Percentiles rank a stretch among this genome's conserved stretches.
phyloP scores from a whole-genome alignment of 2,113 vertebrate genomes.

The Columba janthina region DNA sequence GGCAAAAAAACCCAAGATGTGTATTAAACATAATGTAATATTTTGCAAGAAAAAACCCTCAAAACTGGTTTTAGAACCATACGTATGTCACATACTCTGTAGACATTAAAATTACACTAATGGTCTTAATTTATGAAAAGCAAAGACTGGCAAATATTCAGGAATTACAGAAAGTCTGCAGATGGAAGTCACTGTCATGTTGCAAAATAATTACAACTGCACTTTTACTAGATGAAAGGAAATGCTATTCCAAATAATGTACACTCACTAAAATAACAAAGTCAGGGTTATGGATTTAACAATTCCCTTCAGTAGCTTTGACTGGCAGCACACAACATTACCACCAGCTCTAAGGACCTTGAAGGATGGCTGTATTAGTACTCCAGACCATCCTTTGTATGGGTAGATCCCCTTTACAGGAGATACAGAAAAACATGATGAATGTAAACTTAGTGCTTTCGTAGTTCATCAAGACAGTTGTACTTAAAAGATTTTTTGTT shows the following conservation, averaged over 20 bases:
- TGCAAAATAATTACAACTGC: constrained; percentile 2
- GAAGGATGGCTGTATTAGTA: not conserved
- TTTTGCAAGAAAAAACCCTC: not conserved
- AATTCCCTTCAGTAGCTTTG: not conserved
- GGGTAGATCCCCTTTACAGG: not conserved
- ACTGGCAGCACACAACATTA: not conserved
- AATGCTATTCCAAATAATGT: not conserved
- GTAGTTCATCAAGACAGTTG: not conserved
- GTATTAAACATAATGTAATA: not conserved
- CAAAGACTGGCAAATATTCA: constrained; percentile 5
- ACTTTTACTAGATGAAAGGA: not conserved
- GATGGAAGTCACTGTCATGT: not conserved
- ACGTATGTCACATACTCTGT: not conserved
- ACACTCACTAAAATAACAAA: not conserved
- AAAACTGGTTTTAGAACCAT: not conserved
- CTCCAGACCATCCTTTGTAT: not conserved
- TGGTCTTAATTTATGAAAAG: not conserved
- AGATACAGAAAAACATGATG: not conserved
- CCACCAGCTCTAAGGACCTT: not conserved
- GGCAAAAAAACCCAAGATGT: not conserved
- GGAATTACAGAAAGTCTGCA: not conserved
- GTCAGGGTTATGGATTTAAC: constrained; percentile 4
- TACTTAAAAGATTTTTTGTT: not conserved
- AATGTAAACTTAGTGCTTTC: not conserved
- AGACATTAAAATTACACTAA: constrained; percentile 9